Evolutionary conservation across 2,797 vertebrate genomes (phyloP), one percentile per base, ranked within the genome.

Genomic region (Distichodus sexfasciatus): DNA sequence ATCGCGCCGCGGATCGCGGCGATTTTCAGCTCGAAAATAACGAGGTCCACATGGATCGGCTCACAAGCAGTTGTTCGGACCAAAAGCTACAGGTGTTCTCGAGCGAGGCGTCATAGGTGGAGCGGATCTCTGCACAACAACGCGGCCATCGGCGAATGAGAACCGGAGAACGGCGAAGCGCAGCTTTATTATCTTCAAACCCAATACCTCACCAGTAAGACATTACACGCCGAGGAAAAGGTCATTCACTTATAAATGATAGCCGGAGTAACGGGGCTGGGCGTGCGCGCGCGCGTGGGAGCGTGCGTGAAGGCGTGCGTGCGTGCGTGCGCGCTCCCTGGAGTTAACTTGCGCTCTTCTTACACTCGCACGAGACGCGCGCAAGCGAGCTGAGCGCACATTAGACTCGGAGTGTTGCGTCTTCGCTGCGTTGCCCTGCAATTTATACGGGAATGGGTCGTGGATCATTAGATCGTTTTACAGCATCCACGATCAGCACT

Each of bases 81-180:
- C 82, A 80, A 65, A 81, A 91, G 91, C 93, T 91, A 96, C 95
- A 96, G 93, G 94, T 96, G 94, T 92, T 85, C 86, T 78, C 51
- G 71, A 70, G 69, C 66, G 71, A 66, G 67, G 55, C 76, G 54
- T 75, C 61, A 59, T 72, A 57, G 72, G 61, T 70, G 47, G 66
- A 70, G 60, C 86, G 83, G 66, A 33, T 61, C 38, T 69, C 84
- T 82, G 86, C 81, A 55, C 84, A 83, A 83, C 86, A 91, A 90
- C 86, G 92, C 91, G 88, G 90, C 89, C 88, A 83, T 87, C 90
- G 84, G 86, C 81, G 78, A 71, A 84, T 78, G 83, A 89, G 84
- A 88, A 88, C 79, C 82, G 76, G 85, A 88, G 87, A 87, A 77
- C 82, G 80, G 87, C 83, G 86, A 84, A 91, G 89, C 85, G 80